Evolutionary conservation across 2,797 vertebrate species (phyloP).

Genomic region (Graptemys geographica): DNA sequence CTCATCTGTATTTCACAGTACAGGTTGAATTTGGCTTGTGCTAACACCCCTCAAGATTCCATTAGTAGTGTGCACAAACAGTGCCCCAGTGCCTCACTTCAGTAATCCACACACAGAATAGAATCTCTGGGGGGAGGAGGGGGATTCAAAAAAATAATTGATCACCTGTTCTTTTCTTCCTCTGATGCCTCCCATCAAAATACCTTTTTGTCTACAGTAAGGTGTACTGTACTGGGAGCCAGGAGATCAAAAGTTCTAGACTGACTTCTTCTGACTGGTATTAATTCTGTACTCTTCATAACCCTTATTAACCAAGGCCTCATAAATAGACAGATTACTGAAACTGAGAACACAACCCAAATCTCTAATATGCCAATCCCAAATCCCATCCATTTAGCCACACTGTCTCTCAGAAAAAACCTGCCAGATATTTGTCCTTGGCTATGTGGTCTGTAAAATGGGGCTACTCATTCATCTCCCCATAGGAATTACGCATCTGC

Average conservation of each 20-base stretch:
- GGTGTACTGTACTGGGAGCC: neutral
- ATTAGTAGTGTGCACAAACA: neutral
- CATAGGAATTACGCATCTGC: neutral
- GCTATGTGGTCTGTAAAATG: neutral
- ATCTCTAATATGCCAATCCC: neutral
- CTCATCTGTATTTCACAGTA: neutral
- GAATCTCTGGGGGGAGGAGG: neutral
- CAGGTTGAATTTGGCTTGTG: neutral
- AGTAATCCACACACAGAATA: neutral
- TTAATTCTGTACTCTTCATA: neutral
- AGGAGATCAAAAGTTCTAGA: neutral
- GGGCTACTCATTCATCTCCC: neutral
- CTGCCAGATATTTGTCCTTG: neutral
- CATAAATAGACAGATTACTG: neutral
- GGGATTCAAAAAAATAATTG: neutral
- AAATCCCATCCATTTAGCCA: neutral
- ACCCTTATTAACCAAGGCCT: neutral
- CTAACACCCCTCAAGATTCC: neutral
- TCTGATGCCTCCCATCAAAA: neutral
- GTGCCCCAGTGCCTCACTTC: neutral
- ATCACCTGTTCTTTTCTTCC: neutral
- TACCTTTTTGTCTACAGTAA: neutral
- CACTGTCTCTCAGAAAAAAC: neutral
- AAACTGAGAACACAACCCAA: neutral
- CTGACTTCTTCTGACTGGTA: neutral